Evolutionary conservation across 1,140 invertebrate species (phyloP).

Genomic region (Leptopilina boulardi): DNA sequence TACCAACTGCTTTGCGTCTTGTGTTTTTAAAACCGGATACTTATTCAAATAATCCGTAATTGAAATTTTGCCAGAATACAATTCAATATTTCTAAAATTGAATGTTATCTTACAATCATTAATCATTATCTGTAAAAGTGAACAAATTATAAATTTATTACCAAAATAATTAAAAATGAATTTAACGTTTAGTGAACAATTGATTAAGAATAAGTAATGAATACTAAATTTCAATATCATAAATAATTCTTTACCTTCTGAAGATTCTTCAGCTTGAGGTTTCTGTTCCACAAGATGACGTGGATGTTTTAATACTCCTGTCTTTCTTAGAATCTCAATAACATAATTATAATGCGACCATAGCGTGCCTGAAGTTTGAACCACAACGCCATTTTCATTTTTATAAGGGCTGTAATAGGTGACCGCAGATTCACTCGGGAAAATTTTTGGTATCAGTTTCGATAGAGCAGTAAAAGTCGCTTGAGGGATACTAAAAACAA

Average conservation of each 20-base stretch:
- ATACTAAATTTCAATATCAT: background rate
- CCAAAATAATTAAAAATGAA: background rate
- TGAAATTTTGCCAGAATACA: background rate
- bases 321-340: background rate
- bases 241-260: background rate
- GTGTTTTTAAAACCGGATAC: background rate
- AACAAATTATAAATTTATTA: background rate
- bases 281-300: background rate
- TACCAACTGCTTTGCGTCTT: background rate
- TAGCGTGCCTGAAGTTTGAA: background rate
- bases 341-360: background rate
- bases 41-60: conserved; percentile 1
- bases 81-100: background rate
- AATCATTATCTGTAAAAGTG: background rate
- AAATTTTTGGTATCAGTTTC: background rate
- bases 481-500: background rate
- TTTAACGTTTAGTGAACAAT: too few relatives aligned
- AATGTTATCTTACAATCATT: background rate
- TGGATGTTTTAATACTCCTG: background rate
- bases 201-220: background rate
- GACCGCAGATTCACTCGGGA: background rate
- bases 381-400: background rate
- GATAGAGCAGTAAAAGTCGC: background rate
- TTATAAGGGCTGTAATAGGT: background rate
- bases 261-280: too few relatives aligned